Conservation (phyloP, 1,140 invertebrate species). For the Ceratoteleas bidentatus region DNA sequence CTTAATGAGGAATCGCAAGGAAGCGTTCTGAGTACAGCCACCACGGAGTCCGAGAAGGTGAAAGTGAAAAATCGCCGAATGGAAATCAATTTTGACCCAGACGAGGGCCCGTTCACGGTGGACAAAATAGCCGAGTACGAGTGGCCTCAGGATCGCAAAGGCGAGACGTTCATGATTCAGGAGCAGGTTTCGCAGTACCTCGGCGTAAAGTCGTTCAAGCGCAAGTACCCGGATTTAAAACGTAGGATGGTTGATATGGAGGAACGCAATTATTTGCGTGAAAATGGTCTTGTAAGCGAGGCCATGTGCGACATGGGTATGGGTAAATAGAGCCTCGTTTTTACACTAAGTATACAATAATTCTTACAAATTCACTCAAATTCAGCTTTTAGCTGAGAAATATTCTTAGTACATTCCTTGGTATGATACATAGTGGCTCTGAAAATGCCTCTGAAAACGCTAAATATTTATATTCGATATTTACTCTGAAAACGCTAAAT, state of each 20-base stretch:
- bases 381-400: too few relatives aligned
- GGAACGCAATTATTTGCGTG: constrained; percentile 93
- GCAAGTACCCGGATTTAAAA: constrained; percentile 95
- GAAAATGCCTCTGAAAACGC: too few relatives aligned
- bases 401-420: too few relatives aligned
- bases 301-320: constrained; percentile 94
- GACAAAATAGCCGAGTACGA: constrained; percentile 96
- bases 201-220: constrained; percentile 96
- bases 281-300: constrained; percentile 93
- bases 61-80: constrained; percentile 87
- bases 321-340: constrained; percentile 27
- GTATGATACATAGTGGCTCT: too few relatives aligned
- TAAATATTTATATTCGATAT: too few relatives aligned
- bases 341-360: constrained; percentile 8
- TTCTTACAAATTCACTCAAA: too few relatives aligned
- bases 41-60: constrained; percentile 85
- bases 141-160: constrained; percentile 90
- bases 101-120: constrained; percentile 88
- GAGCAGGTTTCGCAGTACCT: constrained; percentile 96
- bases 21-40: constrained; percentile 86
- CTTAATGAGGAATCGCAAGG: constrained; percentile 90
- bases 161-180: constrained; percentile 92
- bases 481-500: too few relatives aligned
- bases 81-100: constrained; percentile 87
- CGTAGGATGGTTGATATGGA: constrained; percentile 92